Percentiles rank a stretch among this genome's conserved stretches.
These are phyloP conservation scores for Xiphophorus hellerii DNA, from an alignment of 2,113 vertebrate species.

Conservation along the genomic window DNA sequence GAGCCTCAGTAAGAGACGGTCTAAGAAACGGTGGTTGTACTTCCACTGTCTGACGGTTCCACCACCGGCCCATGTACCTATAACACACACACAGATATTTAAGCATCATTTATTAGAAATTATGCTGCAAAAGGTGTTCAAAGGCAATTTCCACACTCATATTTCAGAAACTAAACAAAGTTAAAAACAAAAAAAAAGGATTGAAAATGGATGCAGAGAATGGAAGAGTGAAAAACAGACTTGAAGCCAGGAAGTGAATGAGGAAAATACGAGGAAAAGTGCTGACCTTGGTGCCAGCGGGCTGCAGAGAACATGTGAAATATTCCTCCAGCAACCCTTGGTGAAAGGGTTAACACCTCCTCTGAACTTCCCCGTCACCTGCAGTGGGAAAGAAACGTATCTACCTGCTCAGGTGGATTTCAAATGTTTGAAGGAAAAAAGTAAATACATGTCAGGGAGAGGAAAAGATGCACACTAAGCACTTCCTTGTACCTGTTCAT, in stretches of 20 bases:
- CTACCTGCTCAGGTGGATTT: background rate
- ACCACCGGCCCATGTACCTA: conserved; percentile 90
- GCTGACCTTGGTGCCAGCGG: conserved; percentile 92
- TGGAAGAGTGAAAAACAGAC: conserved; percentile 25
- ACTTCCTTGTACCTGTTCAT: conserved; percentile 87
- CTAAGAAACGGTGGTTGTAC: conserved; percentile 92
- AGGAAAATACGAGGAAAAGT: too few species aligned
- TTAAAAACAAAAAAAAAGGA: conserved; percentile 22
- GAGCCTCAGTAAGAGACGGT: conserved; percentile 85
- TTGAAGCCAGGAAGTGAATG: background rate
- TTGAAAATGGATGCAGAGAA: conserved; percentile 39
- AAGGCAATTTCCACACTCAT: background rate
- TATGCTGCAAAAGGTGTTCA: background rate
- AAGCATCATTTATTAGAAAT: background rate
- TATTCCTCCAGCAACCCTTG: conserved; percentile 91
- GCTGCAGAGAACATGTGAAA: conserved; percentile 93
- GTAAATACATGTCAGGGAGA: background rate
- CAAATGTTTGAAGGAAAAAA: background rate
- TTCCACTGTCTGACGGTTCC: conserved; percentile 82
- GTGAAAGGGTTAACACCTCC: conserved; percentile 98
- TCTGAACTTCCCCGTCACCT: conserved; percentile 98
- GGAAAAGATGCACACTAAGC: background rate
- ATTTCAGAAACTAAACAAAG: conserved; percentile 24
- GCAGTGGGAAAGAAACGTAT: background rate
- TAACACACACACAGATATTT: conserved; percentile 17